A percentile compares a stretch with the other conserved stretches of the same genome.
Evolutionary conservation across 2,113 vertebrate genomes (phyloP).

Genomic region (Anthoscopus minutus): DNA sequence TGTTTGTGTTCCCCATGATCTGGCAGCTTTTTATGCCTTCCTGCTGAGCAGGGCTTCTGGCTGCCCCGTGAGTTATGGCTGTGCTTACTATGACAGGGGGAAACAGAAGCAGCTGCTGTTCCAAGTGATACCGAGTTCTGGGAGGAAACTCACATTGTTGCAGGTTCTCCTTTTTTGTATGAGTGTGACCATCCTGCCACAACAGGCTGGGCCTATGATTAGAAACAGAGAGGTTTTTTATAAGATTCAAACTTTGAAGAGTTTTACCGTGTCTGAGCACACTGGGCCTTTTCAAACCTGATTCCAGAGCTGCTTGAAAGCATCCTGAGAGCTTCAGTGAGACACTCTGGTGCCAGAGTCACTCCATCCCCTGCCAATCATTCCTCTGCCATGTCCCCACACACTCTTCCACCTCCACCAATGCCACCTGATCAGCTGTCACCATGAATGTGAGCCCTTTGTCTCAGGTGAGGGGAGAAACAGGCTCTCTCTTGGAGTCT

Average conservation of each 20-base stretch:
- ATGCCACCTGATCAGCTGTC: not conserved
- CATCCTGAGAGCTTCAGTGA: not conserved
- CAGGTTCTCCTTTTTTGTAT: not conserved
- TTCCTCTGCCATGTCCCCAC: not conserved
- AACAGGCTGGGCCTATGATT: not conserved
- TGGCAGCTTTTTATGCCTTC: slow-evolving; percentile 9
- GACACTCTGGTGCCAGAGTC: not conserved
- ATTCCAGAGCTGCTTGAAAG: not conserved
- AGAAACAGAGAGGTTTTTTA: not conserved
- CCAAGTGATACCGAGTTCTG: not conserved
- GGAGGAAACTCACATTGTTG: not conserved
- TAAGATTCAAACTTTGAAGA: not conserved
- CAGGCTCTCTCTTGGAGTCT: not conserved
- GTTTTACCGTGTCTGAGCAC: not conserved
- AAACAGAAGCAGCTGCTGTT: not conserved
- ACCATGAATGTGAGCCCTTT: not conserved
- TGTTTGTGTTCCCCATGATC: not conserved
- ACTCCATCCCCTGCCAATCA: not conserved
- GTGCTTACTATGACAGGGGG: not conserved
- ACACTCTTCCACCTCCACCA: not conserved
- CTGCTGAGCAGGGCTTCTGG: not conserved
- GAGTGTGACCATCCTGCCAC: not conserved
- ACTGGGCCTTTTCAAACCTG: not conserved
- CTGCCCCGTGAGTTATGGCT: not conserved
- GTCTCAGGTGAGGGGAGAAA: not conserved